These are phyloP conservation scores for Lemur catta DNA, from an alignment of 2,797 vertebrate genomes.

Conservation along the genomic window DNA sequence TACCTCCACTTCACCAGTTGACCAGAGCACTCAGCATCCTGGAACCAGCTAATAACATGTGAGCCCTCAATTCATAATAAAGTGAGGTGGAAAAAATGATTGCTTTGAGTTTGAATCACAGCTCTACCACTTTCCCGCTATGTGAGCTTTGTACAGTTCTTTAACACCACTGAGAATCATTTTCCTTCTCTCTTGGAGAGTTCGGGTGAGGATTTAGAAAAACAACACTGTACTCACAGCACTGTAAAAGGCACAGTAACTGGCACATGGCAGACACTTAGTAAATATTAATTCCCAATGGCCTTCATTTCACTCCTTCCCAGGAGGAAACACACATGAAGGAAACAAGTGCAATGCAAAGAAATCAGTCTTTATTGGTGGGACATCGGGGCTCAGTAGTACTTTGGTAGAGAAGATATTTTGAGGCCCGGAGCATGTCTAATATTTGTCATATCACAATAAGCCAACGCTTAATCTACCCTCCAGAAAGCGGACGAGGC, in stretches of 20 bases:
- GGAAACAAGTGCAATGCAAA: background rate
- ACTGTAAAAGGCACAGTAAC: background rate
- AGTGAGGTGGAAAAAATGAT: background rate
- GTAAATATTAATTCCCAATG: background rate
- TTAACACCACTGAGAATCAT: background rate
- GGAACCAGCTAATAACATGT: background rate
- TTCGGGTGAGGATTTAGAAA: background rate
- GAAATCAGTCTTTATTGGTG: background rate
- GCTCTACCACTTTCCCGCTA: background rate
- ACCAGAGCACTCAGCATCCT: background rate
- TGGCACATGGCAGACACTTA: background rate
- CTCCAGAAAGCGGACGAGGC: background rate
- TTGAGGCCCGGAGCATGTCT: background rate
- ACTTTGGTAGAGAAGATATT: background rate
- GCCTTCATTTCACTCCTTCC: background rate
- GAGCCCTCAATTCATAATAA: background rate
- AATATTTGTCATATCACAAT: background rate
- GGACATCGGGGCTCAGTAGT: background rate
- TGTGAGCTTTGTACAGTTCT: background rate
- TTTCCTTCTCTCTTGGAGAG: background rate
- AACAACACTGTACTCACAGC: background rate
- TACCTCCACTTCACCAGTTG: background rate
- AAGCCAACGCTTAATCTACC: background rate
- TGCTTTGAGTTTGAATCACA: background rate
- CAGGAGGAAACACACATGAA: background rate